Evolutionary conservation across 2,888 invertebrate genomes (phyloP).

Genomic region (Melieria picta): DNA sequence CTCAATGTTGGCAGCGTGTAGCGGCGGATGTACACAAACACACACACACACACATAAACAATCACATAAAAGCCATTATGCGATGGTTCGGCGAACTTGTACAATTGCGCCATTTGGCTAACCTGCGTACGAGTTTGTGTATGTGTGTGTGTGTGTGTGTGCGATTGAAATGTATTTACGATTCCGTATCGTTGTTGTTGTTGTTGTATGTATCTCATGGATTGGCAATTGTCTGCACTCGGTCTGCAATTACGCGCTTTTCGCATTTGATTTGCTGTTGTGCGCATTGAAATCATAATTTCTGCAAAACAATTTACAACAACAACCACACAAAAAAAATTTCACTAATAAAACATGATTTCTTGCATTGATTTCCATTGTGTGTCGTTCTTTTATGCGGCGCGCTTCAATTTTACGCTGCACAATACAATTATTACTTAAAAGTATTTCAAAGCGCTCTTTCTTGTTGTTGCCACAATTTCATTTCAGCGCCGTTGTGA

Average conservation of each 20-base stretch:
- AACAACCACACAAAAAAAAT: too few species aligned
- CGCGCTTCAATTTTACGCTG: too few species aligned
- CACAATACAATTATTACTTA: too few species aligned
- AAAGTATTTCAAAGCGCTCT: too few species aligned
- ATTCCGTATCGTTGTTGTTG: too few species aligned
- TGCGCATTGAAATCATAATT: slow-evolving; percentile 1
- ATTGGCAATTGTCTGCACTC: slow-evolving; percentile 6
- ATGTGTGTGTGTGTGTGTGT: slow-evolving; percentile 1
- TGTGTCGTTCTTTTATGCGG: too few species aligned
- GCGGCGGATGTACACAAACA: slow-evolving; percentile 4
- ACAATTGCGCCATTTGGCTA: not conserved
- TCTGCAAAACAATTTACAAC: not conserved
- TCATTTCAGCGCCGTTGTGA: too few species aligned
- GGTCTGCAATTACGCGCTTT: slow-evolving; percentile 7
- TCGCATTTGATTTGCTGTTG: not conserved
- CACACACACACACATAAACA: slow-evolving; percentile 4
- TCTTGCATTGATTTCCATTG: too few species aligned
- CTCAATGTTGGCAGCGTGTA: slow-evolving; percentile 31
- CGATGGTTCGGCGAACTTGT: too few species aligned
- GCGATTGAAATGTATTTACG: slow-evolving; percentile 33
- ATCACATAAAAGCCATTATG: too few species aligned
- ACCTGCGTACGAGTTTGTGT: slow-evolving; percentile 1
- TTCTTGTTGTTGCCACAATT: too few species aligned
- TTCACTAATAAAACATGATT: too few species aligned
- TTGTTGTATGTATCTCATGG: not conserved